Evolutionary conservation across 2,797 vertebrate genomes (phyloP).

Genomic region (Pangasius larnaudii): DNA sequence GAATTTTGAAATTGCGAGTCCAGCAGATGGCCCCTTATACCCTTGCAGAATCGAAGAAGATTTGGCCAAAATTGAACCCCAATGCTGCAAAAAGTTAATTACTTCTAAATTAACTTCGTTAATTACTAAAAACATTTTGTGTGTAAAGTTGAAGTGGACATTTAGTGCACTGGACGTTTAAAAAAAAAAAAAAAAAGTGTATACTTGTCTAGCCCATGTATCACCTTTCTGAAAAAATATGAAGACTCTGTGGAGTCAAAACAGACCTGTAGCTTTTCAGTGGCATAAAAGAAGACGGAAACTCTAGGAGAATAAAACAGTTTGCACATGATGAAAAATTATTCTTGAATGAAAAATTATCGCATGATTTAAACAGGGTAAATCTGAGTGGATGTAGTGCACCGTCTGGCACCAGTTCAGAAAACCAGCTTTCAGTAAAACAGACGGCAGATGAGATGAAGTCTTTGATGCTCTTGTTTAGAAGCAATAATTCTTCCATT

Average conservation of each 20-base stretch:
- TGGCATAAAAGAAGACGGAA: neutral
- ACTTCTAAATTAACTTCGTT: neutral
- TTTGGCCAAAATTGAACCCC: neutral
- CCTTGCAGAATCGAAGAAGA: neutral
- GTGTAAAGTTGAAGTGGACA: too few relatives aligned
- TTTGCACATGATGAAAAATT: too few relatives aligned
- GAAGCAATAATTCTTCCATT: neutral
- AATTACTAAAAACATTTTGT: too few relatives aligned
- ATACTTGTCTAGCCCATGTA: too few relatives aligned
- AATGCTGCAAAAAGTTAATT: neutral
- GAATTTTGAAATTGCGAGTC: too few relatives aligned
- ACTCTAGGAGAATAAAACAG: neutral
- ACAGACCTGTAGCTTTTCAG: neutral
- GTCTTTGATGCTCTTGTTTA: neutral
- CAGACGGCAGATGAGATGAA: neutral
- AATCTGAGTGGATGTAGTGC: too few relatives aligned
- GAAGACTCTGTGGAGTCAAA: neutral
- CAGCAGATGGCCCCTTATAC: neutral
- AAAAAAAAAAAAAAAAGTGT: too few relatives aligned
- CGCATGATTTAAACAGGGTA: too few relatives aligned
- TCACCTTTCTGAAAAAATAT: too few relatives aligned
- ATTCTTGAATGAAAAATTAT: too few relatives aligned
- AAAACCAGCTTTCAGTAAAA: neutral
- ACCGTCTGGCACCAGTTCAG: too few relatives aligned
- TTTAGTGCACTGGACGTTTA: too few relatives aligned